Percentiles rank a stretch among this genome's conserved stretches.
These are phyloP conservation scores for Cremastobaeus sp. DNA, from an alignment of 2,888 invertebrate genomes.

Conservation along the genomic window DNA sequence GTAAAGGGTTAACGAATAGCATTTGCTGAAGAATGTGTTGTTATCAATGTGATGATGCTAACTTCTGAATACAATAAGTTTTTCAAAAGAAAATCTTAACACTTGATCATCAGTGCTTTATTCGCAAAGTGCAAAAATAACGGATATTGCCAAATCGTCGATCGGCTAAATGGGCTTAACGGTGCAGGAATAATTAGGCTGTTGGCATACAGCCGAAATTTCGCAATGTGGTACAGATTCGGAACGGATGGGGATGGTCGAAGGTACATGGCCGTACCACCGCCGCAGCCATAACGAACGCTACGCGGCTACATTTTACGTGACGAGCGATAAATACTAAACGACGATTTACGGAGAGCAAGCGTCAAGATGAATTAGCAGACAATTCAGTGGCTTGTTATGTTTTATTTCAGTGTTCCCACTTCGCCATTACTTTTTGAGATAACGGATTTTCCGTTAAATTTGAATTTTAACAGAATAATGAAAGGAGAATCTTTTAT, in stretches of 20 bases:
- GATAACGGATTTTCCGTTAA: neutral
- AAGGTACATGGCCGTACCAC: conserved; percentile 46
- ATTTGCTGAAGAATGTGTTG: too few species aligned
- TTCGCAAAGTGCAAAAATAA: conserved; percentile 64
- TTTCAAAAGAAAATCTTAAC: too few species aligned
- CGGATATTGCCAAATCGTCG: conserved; percentile 72
- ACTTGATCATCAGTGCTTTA: conserved; percentile 23
- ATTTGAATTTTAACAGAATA: neutral
- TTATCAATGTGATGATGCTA: too few species aligned
- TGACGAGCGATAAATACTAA: conserved; percentile 64
- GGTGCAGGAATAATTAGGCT: conserved; percentile 75
- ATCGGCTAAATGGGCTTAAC: conserved; percentile 75
- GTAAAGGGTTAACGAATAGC: too few species aligned
- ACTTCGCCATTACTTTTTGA: neutral
- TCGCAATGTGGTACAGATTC: conserved; percentile 68
- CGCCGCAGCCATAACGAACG: conserved; percentile 66
- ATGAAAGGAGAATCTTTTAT: neutral
- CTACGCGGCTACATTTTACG: conserved; percentile 59
- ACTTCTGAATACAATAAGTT: too few species aligned
- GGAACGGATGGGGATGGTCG: conserved; percentile 63
- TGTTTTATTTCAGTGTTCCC: conserved; percentile 33
- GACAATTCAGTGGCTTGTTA: conserved; percentile 48
- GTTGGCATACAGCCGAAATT: conserved; percentile 73
- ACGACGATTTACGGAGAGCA: conserved; percentile 57
- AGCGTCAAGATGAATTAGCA: conserved; percentile 50